Evolutionary conservation across 1,140 invertebrate species (phyloP).

Genomic region (Teleopsis dalmanni): DNA sequence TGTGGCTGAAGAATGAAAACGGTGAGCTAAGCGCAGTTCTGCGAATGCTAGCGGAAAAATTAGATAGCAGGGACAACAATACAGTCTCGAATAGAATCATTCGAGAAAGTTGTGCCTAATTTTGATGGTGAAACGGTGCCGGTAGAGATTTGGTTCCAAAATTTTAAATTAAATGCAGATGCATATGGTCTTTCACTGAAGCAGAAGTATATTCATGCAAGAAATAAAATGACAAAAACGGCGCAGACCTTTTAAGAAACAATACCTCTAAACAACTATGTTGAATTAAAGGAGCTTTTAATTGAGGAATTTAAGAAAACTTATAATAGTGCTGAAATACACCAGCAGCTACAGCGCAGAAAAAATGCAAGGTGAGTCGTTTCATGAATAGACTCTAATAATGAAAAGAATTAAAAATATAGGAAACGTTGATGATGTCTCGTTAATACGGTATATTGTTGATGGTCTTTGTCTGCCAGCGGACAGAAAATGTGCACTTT

Average conservation of each 20-base stretch:
- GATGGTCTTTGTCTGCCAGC: not conserved
- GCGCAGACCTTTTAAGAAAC: not conserved
- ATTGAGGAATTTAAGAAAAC: not conserved
- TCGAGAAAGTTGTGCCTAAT: no score
- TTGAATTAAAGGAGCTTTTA: not conserved
- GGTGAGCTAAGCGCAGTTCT: no score
- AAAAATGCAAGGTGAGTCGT: not conserved
- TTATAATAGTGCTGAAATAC: not conserved
- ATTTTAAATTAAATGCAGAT: no score
- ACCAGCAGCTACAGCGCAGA: not conserved
- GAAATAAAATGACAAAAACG: not conserved
- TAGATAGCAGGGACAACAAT: no score
- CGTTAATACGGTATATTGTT: slow-evolving; percentile 3
- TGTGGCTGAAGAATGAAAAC: no score
- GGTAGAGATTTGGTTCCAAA: no score
- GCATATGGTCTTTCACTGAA: no score
- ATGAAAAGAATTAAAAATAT: slow-evolving; percentile 2
- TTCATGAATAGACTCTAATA: not conserved
- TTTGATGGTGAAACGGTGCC: no score
- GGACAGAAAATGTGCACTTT: slow-evolving; percentile 1
- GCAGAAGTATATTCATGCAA: slow-evolving; percentile 3
- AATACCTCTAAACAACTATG: not conserved
- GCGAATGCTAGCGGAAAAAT: no score
- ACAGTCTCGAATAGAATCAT: no score
- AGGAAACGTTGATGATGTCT: no score